Percentiles rank a stretch among this genome's conserved stretches.
phyloP scores from a whole-genome alignment of 2,888 invertebrate species.

The Leucophenga maculata region DNA sequence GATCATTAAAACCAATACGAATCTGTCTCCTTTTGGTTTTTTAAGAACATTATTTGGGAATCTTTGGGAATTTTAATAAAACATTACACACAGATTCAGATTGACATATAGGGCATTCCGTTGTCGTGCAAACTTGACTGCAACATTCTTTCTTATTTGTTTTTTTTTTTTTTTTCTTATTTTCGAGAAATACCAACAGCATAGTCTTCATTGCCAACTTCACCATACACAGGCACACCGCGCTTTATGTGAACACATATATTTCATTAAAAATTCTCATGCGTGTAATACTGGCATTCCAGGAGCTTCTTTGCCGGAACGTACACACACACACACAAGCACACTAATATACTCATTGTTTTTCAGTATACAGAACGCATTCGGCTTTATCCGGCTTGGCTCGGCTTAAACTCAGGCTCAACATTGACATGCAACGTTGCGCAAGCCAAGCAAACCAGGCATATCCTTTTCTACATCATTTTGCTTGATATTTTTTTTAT shows the following conservation, averaged over 20 bases:
- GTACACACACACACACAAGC: not conserved
- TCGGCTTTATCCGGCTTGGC: conserved; percentile 43
- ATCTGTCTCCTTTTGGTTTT: no score
- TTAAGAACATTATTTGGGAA: no score
- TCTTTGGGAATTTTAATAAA: no score
- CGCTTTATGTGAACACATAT: conserved; percentile 4
- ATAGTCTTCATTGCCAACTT: not conserved
- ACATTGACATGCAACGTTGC: conserved; percentile 57
- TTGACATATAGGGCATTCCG: no score
- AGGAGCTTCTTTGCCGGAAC: no score
- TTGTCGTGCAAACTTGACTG: no score
- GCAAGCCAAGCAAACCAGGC: conserved; percentile 33
- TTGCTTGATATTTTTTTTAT: no score
- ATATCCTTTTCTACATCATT: not conserved
- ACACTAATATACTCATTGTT: not conserved
- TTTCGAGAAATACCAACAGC: not conserved
- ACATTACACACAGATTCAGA: no score
- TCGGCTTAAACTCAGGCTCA: conserved; percentile 48
- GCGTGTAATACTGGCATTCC: conserved; percentile 7
- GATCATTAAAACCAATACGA: no score
- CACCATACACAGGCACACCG: no score
- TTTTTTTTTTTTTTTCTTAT: not conserved
- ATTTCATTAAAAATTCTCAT: conserved; percentile 20
- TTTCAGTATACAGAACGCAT: conserved; percentile 22
- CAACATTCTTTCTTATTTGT: not conserved